Base-by-base conservation (phyloP, 2,888 invertebrate genomes). In the Hartigia nigra region DNA sequence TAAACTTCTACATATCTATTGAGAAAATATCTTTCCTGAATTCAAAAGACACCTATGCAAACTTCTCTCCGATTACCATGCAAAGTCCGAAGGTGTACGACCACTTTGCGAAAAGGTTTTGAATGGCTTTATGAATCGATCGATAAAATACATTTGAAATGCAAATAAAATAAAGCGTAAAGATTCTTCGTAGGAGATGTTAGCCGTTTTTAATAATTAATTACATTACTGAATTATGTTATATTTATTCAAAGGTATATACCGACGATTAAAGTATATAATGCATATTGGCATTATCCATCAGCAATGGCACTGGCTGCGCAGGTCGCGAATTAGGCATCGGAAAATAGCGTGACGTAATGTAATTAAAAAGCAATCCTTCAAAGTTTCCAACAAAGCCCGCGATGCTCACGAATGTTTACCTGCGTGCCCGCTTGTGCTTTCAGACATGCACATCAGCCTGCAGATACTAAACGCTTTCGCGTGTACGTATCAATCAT, bases 361-460 rank as follows among this genome's bases (percentile, higher is more conserved):
- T 76, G 75, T 32, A 78, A 84, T 84, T 80, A 83, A 81, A 84
- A 84, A 80, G 74, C 82, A 78, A 84, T 82, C 84, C 84, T 78
- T 83, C 84, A 83, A 82, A 81, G 79, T 76, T 75, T 76, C 82
- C 78, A 74, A 78, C 75, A 78, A 75, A 76, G 75, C 78, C 69
- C 14, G 32, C 37, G 55, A 36, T 75, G 36, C 23, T 75, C 75
- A 37, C 34, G 35, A 75, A n/a, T 75, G 75, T 75, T 36, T 75
- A 36, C 34, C 75, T 31, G 37, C 36, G 23, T 75, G 34, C 31
- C 72, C 75, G 75, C 35, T 31, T 72, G 72, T 34, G 31, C 72
- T 34, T 34, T 12, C 72, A 72, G 34, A 32, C 72, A 72, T 12
- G 72, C 72, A 72, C 34, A 34, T 72, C 31, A 23, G 31, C 72